Conservation (phyloP, 2,888 invertebrate genomes). For the Spialia ferax region DNA sequence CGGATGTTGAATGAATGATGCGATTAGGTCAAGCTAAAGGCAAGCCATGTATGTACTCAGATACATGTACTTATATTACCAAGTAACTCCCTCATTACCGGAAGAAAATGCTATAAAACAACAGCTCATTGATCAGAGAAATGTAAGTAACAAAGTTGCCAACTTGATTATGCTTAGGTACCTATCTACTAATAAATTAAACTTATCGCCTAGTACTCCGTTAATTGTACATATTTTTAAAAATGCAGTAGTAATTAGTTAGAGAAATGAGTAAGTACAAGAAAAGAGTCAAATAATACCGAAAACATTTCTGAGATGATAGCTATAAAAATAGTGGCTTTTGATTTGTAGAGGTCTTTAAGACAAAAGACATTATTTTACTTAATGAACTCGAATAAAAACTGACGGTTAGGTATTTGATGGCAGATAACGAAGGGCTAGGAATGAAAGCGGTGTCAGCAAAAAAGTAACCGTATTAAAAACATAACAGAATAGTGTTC, state of each 20-base stretch:
- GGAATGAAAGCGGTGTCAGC: constrained; percentile 68
- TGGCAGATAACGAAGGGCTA: constrained; percentile 63
- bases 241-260: no score
- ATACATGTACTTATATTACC: not conserved
- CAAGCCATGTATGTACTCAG: constrained; percentile 30
- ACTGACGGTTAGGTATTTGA: constrained; percentile 53
- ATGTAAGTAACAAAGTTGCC: no score
- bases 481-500: constrained; percentile 80
- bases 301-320: constrained; percentile 3
- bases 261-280: no score
- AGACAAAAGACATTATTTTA: constrained; percentile 23
- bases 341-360: constrained; percentile 1
- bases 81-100: not conserved
- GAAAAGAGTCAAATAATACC: not conserved
- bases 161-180: no score
- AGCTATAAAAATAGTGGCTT: constrained; percentile 10
- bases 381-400: constrained; percentile 29
- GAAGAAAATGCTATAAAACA: no score
- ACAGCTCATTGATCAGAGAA: no score
- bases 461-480: constrained; percentile 80
- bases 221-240: no score
- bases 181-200: no score
- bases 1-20: constrained; percentile 70
- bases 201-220: no score
- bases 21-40: constrained; percentile 67